phyloP scores from a whole-genome alignment of 2,797 vertebrate species.

The Peromyscus eremicus region DNA sequence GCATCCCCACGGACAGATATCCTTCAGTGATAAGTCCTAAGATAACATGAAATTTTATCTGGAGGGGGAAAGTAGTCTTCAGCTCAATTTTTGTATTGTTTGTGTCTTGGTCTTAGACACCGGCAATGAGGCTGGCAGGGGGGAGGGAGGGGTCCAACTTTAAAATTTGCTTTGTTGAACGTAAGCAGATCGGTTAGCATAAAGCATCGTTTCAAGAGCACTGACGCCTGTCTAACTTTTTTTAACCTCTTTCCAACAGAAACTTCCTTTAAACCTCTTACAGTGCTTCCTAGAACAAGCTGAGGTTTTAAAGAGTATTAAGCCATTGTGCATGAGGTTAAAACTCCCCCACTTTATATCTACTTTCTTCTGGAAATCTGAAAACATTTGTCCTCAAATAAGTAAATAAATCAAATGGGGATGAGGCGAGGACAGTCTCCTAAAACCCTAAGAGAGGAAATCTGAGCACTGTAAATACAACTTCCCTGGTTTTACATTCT shows the following conservation, averaged over 20 bases:
- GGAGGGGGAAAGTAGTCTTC: constrained; percentile 67
- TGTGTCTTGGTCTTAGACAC: constrained; percentile 62
- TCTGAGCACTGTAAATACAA: constrained; percentile 3
- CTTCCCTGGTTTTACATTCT: constrained; percentile 44
- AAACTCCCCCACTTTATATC: neutral
- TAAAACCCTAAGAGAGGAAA: neutral
- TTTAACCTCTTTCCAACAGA: neutral
- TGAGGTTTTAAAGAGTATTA: neutral
- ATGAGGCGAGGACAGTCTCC: neutral
- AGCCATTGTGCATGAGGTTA: neutral
- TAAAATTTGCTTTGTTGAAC: constrained; percentile 39
- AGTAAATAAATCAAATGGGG: constrained; percentile 18
- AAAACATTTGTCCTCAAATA: constrained; percentile 36
- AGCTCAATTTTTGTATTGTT: constrained; percentile 71
- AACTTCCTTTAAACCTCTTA: constrained; percentile 31
- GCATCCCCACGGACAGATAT: constrained; percentile 72
- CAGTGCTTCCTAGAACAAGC: constrained; percentile 20
- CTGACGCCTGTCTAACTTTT: neutral
- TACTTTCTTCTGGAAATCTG: constrained; percentile 31
- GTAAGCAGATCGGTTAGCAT: constrained; percentile 22
- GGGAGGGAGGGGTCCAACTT: constrained; percentile 10
- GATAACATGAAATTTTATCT: constrained; percentile 75
- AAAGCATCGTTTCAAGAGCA: neutral
- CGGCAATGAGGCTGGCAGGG: neutral
- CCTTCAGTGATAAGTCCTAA: constrained; percentile 68